These are phyloP conservation scores for Aix galericulata DNA, from an alignment of 2,113 vertebrate species.

Conservation along the genomic window DNA sequence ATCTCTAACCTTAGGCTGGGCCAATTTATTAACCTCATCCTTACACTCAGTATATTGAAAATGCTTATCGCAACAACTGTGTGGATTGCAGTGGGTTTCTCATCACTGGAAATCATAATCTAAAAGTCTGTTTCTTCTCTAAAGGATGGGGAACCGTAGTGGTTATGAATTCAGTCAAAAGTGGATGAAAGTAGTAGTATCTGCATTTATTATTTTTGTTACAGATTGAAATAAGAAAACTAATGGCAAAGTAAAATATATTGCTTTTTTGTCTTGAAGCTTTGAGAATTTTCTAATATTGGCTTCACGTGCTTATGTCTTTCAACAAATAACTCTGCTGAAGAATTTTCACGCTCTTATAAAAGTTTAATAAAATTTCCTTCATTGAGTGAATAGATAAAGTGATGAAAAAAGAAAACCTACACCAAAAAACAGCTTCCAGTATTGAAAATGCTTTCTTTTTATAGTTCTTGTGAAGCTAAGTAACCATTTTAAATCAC, in stretches of 20 bases:
- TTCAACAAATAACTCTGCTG: not conserved
- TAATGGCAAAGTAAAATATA: not conserved
- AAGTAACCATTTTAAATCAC: not conserved
- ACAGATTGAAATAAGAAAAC: not conserved
- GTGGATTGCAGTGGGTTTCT: not conserved
- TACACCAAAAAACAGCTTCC: not conserved
- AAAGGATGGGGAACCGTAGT: not conserved
- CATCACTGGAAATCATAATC: not conserved
- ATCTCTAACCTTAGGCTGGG: not conserved
- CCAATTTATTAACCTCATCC: not conserved
- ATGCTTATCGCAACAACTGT: not conserved
- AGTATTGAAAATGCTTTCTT: not conserved
- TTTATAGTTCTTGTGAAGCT: not conserved
- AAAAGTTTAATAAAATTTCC: not conserved
- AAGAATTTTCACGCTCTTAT: not conserved
- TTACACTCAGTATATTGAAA: not conserved
- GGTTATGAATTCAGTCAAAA: not conserved
- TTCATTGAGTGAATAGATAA: not conserved
- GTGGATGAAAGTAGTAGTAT: not conserved
- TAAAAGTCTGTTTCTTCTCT: not conserved
- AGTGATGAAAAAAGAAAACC: not conserved
- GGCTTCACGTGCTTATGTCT: not conserved
- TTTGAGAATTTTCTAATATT: not conserved
- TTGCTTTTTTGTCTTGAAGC: not conserved
- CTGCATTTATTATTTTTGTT: not conserved